These are phyloP conservation scores for Helostoma temminkii DNA, from an alignment of 2,797 vertebrate genomes.

Conservation along the genomic window DNA sequence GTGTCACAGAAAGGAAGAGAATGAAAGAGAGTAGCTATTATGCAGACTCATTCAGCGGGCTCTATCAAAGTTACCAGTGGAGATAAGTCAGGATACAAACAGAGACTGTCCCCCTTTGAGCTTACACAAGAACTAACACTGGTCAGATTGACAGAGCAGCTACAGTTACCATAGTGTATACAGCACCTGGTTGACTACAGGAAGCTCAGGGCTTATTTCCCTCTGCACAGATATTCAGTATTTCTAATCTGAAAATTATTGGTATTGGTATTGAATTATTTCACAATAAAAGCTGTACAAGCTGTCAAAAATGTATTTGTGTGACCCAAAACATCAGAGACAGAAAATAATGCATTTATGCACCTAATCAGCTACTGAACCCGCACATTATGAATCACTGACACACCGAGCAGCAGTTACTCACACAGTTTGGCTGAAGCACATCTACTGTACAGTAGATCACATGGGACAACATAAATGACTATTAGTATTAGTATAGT, in stretches of 20 bases:
- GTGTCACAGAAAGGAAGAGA: constrained; percentile 22
- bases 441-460: background rate
- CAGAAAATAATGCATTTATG: constrained; percentile 28
- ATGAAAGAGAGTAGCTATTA: constrained; percentile 35
- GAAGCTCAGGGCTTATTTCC: background rate
- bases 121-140: constrained; percentile 3
- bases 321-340: background rate
- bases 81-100: constrained; percentile 47
- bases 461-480: constrained; percentile 43
- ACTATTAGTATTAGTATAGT: constrained; percentile 48
- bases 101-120: constrained; percentile 18
- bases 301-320: background rate
- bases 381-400: constrained; percentile 29
- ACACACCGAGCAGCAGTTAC: constrained; percentile 42
- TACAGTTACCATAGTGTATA: background rate
- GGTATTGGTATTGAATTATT: background rate
- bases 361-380: constrained; percentile 7
- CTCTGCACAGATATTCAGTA: background rate
- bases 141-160: constrained; percentile 12
- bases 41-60: constrained; percentile 26
- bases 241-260: background rate
- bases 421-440: constrained; percentile 33
- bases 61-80: constrained; percentile 54
- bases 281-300: no score
- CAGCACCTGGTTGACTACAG: no score